These are phyloP conservation scores for Galerucella nymphaeae DNA, from an alignment of 2,888 invertebrate genomes.

Conservation along the genomic window DNA sequence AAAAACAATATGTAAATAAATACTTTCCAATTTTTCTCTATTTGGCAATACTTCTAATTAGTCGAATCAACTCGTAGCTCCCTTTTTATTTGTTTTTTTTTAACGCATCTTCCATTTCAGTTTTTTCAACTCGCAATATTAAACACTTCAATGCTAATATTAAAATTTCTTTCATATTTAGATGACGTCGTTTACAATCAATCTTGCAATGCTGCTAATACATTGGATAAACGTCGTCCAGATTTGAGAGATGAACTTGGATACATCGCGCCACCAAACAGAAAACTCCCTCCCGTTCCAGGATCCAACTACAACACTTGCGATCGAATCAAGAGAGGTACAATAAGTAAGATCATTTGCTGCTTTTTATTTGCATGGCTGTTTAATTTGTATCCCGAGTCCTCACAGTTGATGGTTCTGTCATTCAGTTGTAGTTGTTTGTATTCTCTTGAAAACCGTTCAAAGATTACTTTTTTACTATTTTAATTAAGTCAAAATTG, in stretches of 20 bases:
- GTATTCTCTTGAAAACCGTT: constrained; percentile 21
- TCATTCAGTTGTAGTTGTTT: constrained; percentile 14
- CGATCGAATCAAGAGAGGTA: constrained; percentile 93
- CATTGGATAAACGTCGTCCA: constrained; percentile 85
- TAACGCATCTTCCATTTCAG: constrained; percentile 20
- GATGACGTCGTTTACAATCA: constrained; percentile 94
- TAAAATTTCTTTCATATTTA: constrained; percentile 60
- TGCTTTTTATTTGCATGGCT: constrained; percentile 39
- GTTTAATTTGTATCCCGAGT: constrained; percentile 26
- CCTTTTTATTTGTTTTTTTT: constrained; percentile 20
- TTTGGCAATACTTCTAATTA: background rate
- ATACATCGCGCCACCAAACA: constrained; percentile 92
- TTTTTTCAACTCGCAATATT: background rate
- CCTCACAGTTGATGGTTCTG: constrained; percentile 17
- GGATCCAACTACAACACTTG: constrained; percentile 95
- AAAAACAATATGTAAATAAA: too few species aligned
- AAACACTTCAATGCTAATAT: background rate
- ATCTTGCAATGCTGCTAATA: constrained; percentile 72
- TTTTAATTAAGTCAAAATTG: too few species aligned
- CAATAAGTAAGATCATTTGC: constrained; percentile 79
- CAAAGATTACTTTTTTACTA: too few species aligned
- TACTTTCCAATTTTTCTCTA: background rate
- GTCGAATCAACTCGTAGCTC: constrained; percentile 2
- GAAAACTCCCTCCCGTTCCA: constrained; percentile 91
- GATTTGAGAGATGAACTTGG: constrained; percentile 89